Evolutionary conservation across 2,888 invertebrate genomes (phyloP).

Genomic region (Panorpa germanica): DNA sequence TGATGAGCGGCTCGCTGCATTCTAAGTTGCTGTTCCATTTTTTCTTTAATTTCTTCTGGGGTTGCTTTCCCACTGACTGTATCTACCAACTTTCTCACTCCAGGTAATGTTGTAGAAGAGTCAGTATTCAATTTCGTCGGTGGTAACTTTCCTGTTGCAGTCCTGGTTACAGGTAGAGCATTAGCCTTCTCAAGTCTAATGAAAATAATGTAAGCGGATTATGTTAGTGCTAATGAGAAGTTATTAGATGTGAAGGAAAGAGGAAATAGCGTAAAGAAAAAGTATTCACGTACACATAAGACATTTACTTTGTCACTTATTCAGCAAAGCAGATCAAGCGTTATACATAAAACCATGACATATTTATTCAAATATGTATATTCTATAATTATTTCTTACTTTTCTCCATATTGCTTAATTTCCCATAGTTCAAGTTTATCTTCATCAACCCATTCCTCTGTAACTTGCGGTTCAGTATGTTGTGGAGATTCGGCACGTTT

Average conservation of each 20-base stretch:
- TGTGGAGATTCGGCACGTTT: constrained; percentile 88
- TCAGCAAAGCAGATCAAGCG: too few relatives aligned
- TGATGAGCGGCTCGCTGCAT: constrained; percentile 78
- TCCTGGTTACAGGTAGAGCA: constrained; percentile 59
- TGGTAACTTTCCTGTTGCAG: constrained; percentile 54
- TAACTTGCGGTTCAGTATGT: constrained; percentile 84
- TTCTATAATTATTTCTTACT: constrained; percentile 25
- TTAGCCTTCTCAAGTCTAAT: constrained; percentile 47
- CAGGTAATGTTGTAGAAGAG: too few relatives aligned
- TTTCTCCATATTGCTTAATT: constrained; percentile 81
- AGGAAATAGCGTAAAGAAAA: too few relatives aligned
- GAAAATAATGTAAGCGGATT: too few relatives aligned
- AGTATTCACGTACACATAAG: too few relatives aligned
- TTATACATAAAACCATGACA: too few relatives aligned
- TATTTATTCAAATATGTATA: too few relatives aligned
- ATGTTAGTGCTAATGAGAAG: too few relatives aligned
- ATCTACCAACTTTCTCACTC: constrained; percentile 15
- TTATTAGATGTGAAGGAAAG: too few relatives aligned
- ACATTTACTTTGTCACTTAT: too few relatives aligned
- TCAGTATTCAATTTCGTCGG: constrained; percentile 24
- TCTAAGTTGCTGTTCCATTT: constrained; percentile 79
- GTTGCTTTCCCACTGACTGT: constrained; percentile 35
- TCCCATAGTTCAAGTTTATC: constrained; percentile 93
- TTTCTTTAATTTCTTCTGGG: constrained; percentile 65
- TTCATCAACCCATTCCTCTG: constrained; percentile 93